Conservation (phyloP, 2,113 vertebrate species). For the Hyperopisus bebe region DNA sequence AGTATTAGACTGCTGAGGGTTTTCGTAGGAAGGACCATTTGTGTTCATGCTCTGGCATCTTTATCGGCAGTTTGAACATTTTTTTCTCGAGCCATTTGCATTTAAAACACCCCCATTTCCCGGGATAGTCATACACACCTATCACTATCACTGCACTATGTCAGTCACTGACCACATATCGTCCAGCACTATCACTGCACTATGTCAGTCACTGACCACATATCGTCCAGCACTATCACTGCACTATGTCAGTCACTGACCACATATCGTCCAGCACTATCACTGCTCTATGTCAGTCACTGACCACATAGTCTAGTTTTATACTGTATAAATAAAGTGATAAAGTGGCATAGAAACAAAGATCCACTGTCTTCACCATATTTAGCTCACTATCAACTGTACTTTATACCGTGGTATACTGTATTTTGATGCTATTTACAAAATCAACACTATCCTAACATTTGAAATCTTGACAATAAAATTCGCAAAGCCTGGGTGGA, state of each 20-base stretch:
- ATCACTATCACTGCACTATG: not conserved
- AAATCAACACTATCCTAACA: not conserved
- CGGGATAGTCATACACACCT: not conserved
- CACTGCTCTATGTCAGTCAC: too few relatives aligned
- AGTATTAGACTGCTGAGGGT: not conserved
- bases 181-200: too few relatives aligned
- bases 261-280: too few relatives aligned
- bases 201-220: not conserved
- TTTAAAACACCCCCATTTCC: not conserved
- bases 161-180: not conserved
- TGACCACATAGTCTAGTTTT: not conserved
- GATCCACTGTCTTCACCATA: not conserved
- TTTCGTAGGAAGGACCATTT: not conserved
- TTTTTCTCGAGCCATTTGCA: not conserved
- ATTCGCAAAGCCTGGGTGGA: not conserved
- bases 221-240: not conserved
- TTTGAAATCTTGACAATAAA: not conserved
- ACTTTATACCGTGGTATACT: not conserved
- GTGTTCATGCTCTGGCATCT: not conserved
- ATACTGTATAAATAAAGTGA: not conserved
- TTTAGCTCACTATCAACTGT: not conserved
- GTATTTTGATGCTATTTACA: not conserved
- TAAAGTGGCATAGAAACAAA: not conserved
- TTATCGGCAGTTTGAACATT: not conserved
- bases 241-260: not conserved